A percentile compares a stretch with the other conserved stretches of the same genome.
phyloP scores from a whole-genome alignment of 2,888 invertebrate genomes.

The Suillia variegata region DNA sequence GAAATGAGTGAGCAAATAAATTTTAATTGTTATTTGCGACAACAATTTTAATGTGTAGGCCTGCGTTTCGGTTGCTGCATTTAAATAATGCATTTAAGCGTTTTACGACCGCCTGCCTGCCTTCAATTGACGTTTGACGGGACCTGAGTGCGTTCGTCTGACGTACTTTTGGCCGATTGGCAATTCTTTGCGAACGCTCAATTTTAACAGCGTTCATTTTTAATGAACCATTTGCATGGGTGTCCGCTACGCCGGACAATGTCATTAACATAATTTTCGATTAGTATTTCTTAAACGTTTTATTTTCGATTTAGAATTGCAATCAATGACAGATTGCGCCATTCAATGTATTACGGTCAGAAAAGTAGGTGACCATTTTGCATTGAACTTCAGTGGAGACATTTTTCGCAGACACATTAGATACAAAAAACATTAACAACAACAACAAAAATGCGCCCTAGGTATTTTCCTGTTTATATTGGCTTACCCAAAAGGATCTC shows the following conservation, averaged over 20 bases:
- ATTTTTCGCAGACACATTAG: too few species aligned
- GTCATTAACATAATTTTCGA: constrained; percentile 36
- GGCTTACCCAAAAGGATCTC: constrained; percentile 78
- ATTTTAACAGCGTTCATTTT: background rate
- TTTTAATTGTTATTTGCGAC: constrained; percentile 5
- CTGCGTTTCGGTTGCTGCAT: background rate
- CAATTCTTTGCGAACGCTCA: background rate
- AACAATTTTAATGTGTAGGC: too few species aligned
- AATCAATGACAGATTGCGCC: too few species aligned
- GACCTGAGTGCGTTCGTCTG: background rate
- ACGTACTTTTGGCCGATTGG: background rate
- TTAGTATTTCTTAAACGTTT: too few species aligned
- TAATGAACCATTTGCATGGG: background rate
- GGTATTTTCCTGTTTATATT: too few species aligned
- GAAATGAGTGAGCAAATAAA: too few species aligned
- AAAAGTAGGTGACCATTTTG: too few species aligned
- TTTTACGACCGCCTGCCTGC: background rate
- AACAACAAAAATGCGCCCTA: too few species aligned
- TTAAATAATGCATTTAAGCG: background rate
- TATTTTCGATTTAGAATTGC: too few species aligned
- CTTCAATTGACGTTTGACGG: background rate
- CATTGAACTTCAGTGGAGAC: too few species aligned
- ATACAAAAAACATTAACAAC: too few species aligned
- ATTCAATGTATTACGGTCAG: too few species aligned
- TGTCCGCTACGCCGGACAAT: constrained; percentile 24